Percentiles rank a stretch among this genome's conserved stretches.
phyloP scores from a whole-genome alignment of 2,113 vertebrate genomes.

The Etia nguti region DNA sequence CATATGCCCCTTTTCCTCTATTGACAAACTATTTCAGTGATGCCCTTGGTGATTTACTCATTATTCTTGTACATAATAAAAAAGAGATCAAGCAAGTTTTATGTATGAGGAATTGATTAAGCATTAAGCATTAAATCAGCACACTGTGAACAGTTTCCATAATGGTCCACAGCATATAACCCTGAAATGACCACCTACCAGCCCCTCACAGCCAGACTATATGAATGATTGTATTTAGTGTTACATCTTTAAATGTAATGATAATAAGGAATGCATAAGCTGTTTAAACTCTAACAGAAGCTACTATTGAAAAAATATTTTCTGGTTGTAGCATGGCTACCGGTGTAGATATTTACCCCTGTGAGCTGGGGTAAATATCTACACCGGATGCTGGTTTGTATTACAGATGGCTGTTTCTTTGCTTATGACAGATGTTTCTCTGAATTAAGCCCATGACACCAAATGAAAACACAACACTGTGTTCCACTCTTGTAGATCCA shows the following conservation, averaged over 20 bases:
- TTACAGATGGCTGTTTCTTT: slow-evolving; percentile 6
- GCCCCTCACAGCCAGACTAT: neutral
- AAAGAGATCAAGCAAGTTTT: neutral
- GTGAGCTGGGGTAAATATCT: neutral
- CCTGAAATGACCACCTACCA: neutral
- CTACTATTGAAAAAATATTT: neutral
- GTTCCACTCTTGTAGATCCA: neutral
- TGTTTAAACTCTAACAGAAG: neutral
- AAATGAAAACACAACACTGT: neutral
- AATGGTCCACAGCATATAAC: neutral
- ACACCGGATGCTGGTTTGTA: neutral
- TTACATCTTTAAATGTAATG: neutral
- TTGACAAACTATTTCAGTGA: neutral
- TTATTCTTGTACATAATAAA: neutral
- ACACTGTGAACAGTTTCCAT: neutral
- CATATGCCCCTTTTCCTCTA: neutral
- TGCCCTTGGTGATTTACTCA: neutral
- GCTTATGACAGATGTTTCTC: slow-evolving; percentile 25
- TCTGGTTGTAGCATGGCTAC: neutral
- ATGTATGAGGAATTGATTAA: neutral
- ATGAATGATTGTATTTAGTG: neutral
- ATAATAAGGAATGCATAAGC: neutral
- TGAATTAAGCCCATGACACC: slow-evolving; percentile 24
- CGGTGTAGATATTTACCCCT: too few species aligned
- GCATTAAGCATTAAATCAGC: neutral